These are phyloP conservation scores for Entomobrya proxima DNA, from an alignment of 2,888 invertebrate species.

Conservation along the genomic window DNA sequence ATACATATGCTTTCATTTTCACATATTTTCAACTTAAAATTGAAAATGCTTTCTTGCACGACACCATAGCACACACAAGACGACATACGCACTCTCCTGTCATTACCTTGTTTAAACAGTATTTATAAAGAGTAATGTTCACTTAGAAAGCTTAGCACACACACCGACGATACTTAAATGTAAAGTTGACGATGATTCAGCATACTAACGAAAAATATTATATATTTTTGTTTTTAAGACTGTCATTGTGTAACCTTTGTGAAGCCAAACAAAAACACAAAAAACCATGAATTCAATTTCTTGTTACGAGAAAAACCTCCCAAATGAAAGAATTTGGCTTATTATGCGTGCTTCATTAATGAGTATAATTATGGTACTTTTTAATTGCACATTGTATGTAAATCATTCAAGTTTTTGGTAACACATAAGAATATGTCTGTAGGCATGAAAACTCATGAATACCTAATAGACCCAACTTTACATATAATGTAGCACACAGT, in stretches of 20 bases:
- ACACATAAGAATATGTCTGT: too few species aligned
- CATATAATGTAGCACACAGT: too few species aligned
- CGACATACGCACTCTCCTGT: background rate
- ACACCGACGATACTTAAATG: too few species aligned
- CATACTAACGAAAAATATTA: background rate
- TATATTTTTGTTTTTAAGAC: background rate
- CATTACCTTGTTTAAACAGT: background rate
- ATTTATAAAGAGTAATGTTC: background rate
- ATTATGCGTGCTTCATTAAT: background rate
- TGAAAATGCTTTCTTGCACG: background rate
- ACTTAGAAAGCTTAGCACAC: constrained; percentile 3
- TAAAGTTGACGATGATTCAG: too few species aligned
- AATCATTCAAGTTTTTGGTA: too few species aligned
- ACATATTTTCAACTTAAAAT: background rate
- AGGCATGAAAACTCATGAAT: too few species aligned
- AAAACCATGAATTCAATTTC: background rate
- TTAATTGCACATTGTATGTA: constrained; percentile 2
- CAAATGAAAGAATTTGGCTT: background rate
- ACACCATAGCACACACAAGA: background rate
- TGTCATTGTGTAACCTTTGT: constrained; percentile 4
- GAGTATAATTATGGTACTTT: background rate
- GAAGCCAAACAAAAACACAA: background rate
- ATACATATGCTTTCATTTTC: background rate
- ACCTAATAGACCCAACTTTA: too few species aligned
- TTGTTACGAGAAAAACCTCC: background rate